A percentile compares a stretch with the other conserved stretches of the same genome.
Evolutionary conservation across 2,113 vertebrate species (phyloP).

Genomic region (Gavialis gangeticus): DNA sequence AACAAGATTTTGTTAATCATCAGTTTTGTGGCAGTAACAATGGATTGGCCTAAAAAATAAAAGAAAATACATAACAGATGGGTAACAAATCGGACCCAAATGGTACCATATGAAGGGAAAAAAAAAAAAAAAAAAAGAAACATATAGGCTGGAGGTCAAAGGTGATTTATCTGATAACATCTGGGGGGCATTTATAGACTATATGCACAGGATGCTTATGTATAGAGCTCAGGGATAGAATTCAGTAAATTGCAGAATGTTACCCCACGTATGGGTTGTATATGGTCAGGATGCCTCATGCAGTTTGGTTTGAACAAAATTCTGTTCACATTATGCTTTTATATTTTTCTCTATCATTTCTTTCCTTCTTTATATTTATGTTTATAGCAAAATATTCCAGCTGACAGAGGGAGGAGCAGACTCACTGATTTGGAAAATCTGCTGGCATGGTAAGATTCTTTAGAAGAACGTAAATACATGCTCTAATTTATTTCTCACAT

Average conservation of each 20-base stretch:
- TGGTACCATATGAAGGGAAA: background rate
- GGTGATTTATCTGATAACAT: constrained; percentile 42
- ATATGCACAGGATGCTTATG: background rate
- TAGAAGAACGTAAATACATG: background rate
- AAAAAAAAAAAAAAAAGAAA: background rate
- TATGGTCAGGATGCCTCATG: background rate
- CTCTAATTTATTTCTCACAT: background rate
- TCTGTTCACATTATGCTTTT: background rate
- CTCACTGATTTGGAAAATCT: background rate
- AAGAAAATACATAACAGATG: background rate
- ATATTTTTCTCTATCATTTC: background rate
- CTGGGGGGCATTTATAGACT: constrained; percentile 3
- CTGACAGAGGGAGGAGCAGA: background rate
- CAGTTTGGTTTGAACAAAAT: background rate
- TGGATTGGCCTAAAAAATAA: background rate
- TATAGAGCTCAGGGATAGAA: constrained; percentile 4
- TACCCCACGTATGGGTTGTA: background rate
- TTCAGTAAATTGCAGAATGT: background rate
- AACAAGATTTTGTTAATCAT: background rate
- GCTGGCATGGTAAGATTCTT: background rate
- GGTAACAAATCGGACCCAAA: background rate
- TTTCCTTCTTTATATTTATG: background rate
- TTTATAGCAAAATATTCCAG: background rate
- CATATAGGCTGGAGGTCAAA: background rate
- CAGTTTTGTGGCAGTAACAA: background rate